These are phyloP conservation scores for Heliopora coerulea DNA, from an alignment of 92 coral and sea anemone species.

Conservation along the genomic window DNA sequence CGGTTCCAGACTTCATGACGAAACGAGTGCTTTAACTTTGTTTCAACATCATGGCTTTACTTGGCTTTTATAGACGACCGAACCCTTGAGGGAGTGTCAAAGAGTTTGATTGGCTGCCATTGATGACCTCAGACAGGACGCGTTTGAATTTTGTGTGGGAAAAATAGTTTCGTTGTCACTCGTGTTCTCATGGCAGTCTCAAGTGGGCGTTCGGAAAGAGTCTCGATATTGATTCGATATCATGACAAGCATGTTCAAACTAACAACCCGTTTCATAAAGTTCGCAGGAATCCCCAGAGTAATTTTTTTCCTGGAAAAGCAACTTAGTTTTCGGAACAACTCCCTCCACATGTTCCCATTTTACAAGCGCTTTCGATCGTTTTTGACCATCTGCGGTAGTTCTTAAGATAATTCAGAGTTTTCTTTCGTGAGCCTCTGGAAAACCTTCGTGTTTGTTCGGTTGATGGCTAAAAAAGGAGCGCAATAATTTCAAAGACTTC, in stretches of 20 bases:
- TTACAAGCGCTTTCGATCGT: no score
- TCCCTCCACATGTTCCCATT: no score
- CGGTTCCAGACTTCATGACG: constrained; percentile 8
- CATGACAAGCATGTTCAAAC: not conserved
- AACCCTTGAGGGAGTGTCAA: not conserved
- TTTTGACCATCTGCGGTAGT: no score
- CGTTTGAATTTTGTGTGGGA: constrained; percentile 16
- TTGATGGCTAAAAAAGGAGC: no score
- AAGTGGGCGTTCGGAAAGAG: constrained; percentile 9
- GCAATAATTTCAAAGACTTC: not conserved
- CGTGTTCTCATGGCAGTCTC: constrained; percentile 27
- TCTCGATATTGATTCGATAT: constrained; percentile 13
- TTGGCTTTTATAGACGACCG: constrained; percentile 32
- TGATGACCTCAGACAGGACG: not conserved
- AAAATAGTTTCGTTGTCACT: constrained; percentile 2
- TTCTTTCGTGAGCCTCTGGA: no score
- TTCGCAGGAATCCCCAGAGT: no score
- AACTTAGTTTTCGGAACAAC: no score
- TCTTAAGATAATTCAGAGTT: not conserved
- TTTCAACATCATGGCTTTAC: not conserved
- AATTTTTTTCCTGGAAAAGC: no score
- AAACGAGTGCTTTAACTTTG: not conserved
- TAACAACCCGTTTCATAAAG: no score
- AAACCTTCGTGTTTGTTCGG: no score
- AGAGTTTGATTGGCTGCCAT: constrained; percentile 10